phyloP scores from a whole-genome alignment of 2,113 vertebrate genomes.

The Pterocles burchelli region DNA sequence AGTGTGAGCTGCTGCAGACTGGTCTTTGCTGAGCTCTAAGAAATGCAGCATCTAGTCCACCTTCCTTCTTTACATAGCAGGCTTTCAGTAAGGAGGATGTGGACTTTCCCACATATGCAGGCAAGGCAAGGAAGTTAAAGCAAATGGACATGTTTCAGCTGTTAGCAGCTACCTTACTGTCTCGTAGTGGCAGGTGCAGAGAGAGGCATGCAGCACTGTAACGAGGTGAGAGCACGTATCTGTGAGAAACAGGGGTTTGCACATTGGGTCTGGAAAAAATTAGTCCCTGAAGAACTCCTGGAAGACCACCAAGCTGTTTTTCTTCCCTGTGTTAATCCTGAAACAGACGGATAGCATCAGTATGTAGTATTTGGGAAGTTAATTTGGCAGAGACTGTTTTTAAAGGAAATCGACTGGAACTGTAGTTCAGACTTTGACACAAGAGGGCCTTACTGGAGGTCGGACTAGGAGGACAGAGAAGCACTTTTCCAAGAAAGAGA shows the following conservation, averaged over 20 bases:
- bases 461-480: neutral
- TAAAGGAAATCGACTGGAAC: neutral
- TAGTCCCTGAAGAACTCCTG: neutral
- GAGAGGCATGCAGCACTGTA: neutral
- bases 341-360: neutral
- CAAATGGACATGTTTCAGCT: neutral
- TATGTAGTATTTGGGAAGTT: neutral
- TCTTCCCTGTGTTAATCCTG: neutral
- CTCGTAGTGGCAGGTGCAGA: neutral
- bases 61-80: neutral
- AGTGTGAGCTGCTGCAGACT: fast-evolving
- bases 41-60: neutral
- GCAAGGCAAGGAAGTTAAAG: neutral
- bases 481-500: neutral
- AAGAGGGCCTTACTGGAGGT: neutral
- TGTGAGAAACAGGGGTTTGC: neutral
- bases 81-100: neutral
- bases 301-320: neutral
- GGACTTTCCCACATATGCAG: neutral
- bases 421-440: neutral
- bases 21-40: neutral
- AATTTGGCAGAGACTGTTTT: neutral
- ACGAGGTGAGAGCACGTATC: neutral
- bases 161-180: neutral
- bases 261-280: neutral